Percentiles rank a stretch among this genome's conserved stretches.
Evolutionary conservation across 2,113 vertebrate species (phyloP).

Genomic region (Condylura cristata): DNA sequence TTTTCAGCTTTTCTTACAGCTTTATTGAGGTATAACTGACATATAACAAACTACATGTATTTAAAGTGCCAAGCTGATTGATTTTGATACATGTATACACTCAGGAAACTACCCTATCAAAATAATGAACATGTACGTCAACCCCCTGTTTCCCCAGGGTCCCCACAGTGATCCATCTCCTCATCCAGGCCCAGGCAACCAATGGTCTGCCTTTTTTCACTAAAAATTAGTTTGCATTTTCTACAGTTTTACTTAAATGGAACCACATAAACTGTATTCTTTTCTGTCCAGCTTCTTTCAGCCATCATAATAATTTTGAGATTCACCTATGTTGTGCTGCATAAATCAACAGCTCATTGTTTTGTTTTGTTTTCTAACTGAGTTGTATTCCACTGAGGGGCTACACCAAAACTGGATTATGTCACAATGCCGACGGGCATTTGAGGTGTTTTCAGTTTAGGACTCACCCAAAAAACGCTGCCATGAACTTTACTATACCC

Average conservation of each 20-base stretch:
- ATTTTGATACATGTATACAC: not conserved
- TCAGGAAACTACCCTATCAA: not conserved
- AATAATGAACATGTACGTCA: not conserved
- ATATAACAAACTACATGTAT: not conserved
- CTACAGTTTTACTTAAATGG: conserved; percentile 2
- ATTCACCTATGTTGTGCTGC: not conserved
- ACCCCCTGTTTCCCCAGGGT: not conserved
- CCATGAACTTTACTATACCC: not conserved
- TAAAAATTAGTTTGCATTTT: not conserved
- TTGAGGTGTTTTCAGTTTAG: not conserved
- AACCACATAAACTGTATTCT: not conserved
- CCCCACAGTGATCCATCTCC: not conserved
- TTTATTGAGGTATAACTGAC: not conserved
- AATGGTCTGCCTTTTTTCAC: not conserved
- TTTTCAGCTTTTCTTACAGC: too few species aligned
- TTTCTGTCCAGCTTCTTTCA: not conserved
- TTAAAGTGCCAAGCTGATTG: not conserved
- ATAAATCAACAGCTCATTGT: not conserved
- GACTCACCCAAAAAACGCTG: not conserved
- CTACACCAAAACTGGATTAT: not conserved
- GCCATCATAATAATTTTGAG: not conserved
- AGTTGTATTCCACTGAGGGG: not conserved
- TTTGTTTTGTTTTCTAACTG: not conserved
- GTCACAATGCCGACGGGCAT: not conserved
- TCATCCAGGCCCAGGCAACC: not conserved